phyloP scores from a whole-genome alignment of 2,113 vertebrate species.

The Lutjanus erythropterus region DNA sequence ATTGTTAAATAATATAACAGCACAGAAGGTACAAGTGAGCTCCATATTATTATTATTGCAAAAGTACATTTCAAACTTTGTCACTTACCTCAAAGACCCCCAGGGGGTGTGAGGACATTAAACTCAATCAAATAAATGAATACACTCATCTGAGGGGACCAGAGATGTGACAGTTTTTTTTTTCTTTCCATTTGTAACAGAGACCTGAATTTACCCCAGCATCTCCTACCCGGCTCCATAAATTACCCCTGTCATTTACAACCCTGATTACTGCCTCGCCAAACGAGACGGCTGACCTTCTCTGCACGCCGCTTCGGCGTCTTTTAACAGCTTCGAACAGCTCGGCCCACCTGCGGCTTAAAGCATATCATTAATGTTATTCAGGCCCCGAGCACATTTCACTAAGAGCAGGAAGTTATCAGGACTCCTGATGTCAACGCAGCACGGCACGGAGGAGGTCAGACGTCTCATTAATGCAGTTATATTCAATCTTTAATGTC shows the following conservation, averaged over 20 bases:
- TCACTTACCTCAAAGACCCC: not conserved
- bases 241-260: slow-evolving; percentile 15
- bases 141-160: slow-evolving; percentile 4
- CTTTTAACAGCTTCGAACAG: slow-evolving; percentile 43
- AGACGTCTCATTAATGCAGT: not conserved
- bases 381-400: slow-evolving; percentile 20
- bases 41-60: not conserved
- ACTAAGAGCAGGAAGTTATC: not conserved
- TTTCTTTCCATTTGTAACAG: not conserved
- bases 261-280: not conserved
- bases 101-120: not conserved
- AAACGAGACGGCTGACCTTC: slow-evolving; percentile 12
- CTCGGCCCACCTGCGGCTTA: slow-evolving; percentile 50
- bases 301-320: not conserved
- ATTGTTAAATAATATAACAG: too few relatives aligned
- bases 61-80: not conserved
- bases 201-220: slow-evolving; percentile 2
- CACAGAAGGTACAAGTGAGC: too few relatives aligned
- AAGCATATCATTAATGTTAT: slow-evolving; percentile 17
- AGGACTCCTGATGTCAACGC: not conserved
- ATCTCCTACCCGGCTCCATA: slow-evolving; percentile 9
- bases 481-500: slow-evolving; percentile 6
- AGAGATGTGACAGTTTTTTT: not conserved
- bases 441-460: not conserved
- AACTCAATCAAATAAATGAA: not conserved